phyloP scores from a whole-genome alignment of 1,140 invertebrate species.

The Papilio glaucus region DNA sequence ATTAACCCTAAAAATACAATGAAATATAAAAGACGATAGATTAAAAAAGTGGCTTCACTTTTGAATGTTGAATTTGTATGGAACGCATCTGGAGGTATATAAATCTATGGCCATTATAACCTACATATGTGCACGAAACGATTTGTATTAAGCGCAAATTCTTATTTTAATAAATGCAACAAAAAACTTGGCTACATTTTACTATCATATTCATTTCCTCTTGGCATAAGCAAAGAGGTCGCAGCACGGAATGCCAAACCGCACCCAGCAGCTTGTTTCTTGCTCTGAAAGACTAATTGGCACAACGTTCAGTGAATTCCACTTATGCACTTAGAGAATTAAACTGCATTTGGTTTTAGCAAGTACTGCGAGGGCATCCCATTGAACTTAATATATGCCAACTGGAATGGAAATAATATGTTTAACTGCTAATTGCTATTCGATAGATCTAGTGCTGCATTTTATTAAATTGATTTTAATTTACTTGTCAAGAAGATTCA shows the following conservation, averaged over 20 bases:
- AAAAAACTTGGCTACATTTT: constrained; percentile 28
- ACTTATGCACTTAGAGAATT: constrained; percentile 32
- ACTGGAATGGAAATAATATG: neutral
- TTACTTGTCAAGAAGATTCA: too few relatives aligned
- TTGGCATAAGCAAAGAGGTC: constrained; percentile 35
- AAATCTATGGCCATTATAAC: too few relatives aligned
- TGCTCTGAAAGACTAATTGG: constrained; percentile 33
- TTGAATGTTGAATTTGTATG: too few relatives aligned
- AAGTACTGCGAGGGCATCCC: neutral
- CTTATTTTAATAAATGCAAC: constrained; percentile 18
- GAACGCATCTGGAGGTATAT: too few relatives aligned
- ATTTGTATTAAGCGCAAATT: neutral
- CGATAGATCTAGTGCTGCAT: too few relatives aligned
- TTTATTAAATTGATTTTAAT: too few relatives aligned
- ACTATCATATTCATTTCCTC: constrained; percentile 34
- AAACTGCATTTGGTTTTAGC: neutral
- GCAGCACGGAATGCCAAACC: constrained; percentile 30
- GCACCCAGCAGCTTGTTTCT: constrained; percentile 35
- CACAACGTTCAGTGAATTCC: constrained; percentile 31
- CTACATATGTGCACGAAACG: neutral
- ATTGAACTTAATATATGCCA: neutral
- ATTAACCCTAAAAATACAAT: too few relatives aligned
- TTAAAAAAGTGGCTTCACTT: too few relatives aligned
- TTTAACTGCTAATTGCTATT: neutral
- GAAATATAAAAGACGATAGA: too few relatives aligned